A percentile compares a stretch with the other conserved stretches of the same genome.
These are phyloP conservation scores for Acrobeloides nanus DNA, from an alignment of 2,888 invertebrate species.

Conservation along the genomic window DNA sequence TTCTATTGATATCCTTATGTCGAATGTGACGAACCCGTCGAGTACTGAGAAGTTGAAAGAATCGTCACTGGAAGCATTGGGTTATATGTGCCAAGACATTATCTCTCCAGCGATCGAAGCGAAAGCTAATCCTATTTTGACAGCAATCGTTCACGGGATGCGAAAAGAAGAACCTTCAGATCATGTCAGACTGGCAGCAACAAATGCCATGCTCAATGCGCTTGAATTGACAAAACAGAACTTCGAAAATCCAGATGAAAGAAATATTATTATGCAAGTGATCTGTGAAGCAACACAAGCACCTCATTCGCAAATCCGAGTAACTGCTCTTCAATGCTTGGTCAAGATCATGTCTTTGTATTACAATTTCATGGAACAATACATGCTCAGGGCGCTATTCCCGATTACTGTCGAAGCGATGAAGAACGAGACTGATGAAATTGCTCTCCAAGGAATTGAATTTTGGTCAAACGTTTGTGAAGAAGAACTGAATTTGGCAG, in stretches of 20 bases:
- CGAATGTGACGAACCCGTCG: conserved; percentile 69
- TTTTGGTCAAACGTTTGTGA: conserved; percentile 99
- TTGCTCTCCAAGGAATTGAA: conserved; percentile 75
- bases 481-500: conserved; percentile 89
- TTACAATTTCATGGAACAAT: conserved; percentile 97
- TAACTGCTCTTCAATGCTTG: conserved; percentile 92
- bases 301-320: conserved; percentile 72
- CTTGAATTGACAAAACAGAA: conserved; percentile 96
- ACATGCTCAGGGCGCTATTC: conserved; percentile 95
- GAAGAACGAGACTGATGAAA: conserved; percentile 83
- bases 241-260: conserved; percentile 90
- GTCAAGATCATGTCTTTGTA: conserved; percentile 96
- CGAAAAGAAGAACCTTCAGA: conserved; percentile 73
- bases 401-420: conserved; percentile 96
- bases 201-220: conserved; percentile 89
- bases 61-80: conserved; percentile 92
- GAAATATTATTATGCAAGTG: conserved; percentile 98
- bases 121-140: conserved; percentile 90
- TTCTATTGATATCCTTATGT: conserved; percentile 75
- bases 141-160: conserved; percentile 98
- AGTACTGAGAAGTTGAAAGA: conserved; percentile 90
- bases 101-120: conserved; percentile 63
- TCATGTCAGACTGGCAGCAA: conserved; percentile 89
- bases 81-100: conserved; percentile 97
- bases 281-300: conserved; percentile 98